Evolutionary conservation across 2,888 invertebrate genomes (phyloP).

Genomic region (Pristionchus entomophagus): DNA sequence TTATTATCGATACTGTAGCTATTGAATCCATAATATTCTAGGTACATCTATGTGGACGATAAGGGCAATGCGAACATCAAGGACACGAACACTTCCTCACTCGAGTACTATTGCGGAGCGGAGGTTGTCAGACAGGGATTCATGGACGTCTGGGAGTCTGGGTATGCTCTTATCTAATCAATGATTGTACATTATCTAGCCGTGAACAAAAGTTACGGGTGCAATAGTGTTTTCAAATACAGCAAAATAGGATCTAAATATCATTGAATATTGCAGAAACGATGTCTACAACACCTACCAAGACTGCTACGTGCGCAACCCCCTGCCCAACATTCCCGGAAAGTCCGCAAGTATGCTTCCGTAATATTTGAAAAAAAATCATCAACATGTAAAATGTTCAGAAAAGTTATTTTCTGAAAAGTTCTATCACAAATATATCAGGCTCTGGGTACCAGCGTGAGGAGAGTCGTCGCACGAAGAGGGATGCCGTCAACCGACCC

Average conservation of each 20-base stretch:
- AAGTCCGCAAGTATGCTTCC: not conserved
- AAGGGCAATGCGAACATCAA: conserved; percentile 23
- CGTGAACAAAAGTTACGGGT: too few relatives aligned
- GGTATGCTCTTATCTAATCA: not conserved
- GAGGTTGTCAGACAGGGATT: conserved; percentile 44
- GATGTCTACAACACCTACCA: conserved; percentile 69
- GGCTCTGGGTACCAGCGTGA: conserved; percentile 42
- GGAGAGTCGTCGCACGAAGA: conserved; percentile 39
- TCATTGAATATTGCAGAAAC: conserved; percentile 53
- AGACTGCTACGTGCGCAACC: conserved; percentile 67
- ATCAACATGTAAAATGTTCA: not conserved
- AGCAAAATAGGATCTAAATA: not conserved
- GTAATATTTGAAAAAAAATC: not conserved
- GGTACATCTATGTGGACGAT: conserved; percentile 36
- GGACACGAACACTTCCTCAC: not conserved
- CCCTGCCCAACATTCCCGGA: conserved; percentile 18
- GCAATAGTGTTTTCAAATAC: not conserved
- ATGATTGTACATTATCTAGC: too few relatives aligned
- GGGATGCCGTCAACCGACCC: conserved; percentile 6
- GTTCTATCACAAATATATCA: not conserved
- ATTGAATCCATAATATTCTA: too few relatives aligned
- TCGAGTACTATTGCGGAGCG: conserved; percentile 39
- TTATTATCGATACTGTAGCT: too few relatives aligned
- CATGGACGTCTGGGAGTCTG: conserved; percentile 34
- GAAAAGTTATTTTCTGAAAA: not conserved